Evolutionary conservation across 2,888 invertebrate genomes (phyloP), one percentile per base, ranked within the genome.

Genomic region (Nomada ruficornis): DNA sequence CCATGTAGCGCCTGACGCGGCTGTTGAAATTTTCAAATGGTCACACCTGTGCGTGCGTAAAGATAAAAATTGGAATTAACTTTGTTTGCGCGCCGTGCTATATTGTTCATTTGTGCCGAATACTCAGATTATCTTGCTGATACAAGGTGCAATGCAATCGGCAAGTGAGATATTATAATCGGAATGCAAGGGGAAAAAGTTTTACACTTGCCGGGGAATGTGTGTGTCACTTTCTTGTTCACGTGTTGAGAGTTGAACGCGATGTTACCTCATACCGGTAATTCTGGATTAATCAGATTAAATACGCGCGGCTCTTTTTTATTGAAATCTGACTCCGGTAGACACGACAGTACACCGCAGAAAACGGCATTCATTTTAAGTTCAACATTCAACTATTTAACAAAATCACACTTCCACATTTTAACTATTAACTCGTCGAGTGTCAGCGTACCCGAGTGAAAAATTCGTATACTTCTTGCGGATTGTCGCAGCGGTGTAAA

Each of bases 401-500:
- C 47, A 13, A 47, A 47, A 15, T 11, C 3, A 10, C 15, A 15
- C 47, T 15, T 47, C 47, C 15, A 47, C 47, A 10, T 47, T 47
- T 47, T 13, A 13, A 47, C 11, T 47, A 47, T 47, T 47, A 47
- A 10, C 47, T 0, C 47, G 15, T 13, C 47, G 47, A 47, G 47
- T 47, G 15, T 15, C 47, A 15, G 15, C 47, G 15, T 47, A 15
- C 47, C 1, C 47, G 47, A 10, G 15, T 0, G 47, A 11, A 64
- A 50, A 64, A 64, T 11, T 23, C n/a, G 54, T 11, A 26, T 47
- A n/a, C 47, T n/a, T 65, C 29, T 50, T n/a, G 7, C 11, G 20
- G 7, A 13, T 54, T 68, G 36, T 68, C 54, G 20, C 36, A 15
- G 54, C 42, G n/a, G 15, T 54, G 54, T 23, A 68, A 55, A 55